Evolutionary conservation across 2,888 invertebrate species (phyloP).

Genomic region (Tachystola acroxantha): DNA sequence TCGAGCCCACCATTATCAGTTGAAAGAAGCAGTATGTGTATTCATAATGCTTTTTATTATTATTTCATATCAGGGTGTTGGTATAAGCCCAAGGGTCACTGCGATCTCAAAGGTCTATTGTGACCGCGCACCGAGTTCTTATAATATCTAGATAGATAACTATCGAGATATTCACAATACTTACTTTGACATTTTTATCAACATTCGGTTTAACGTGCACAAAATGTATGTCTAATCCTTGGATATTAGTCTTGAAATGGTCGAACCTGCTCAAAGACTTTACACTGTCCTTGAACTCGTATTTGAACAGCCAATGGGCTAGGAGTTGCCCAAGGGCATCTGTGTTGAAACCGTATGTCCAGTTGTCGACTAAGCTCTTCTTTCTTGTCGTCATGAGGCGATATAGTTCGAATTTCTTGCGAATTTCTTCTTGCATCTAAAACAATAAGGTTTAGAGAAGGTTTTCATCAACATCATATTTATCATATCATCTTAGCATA

Average conservation of each 20-base stretch:
- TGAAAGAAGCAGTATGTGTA: no score
- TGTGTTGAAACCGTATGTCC: conserved; percentile 89
- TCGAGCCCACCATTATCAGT: no score
- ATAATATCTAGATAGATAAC: no score
- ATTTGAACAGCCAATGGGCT: conserved; percentile 87
- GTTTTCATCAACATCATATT: no score
- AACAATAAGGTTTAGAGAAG: no score
- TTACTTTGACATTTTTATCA: conserved; percentile 43
- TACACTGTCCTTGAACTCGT: conserved; percentile 81
- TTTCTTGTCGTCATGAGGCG: conserved; percentile 41
- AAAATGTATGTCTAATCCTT: conserved; percentile 86
- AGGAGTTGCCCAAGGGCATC: conserved; percentile 81
- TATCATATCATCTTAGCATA: no score
- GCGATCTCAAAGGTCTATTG: no score
- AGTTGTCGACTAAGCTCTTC: conserved; percentile 78
- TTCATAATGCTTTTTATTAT: no score
- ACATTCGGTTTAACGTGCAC: conserved; percentile 81
- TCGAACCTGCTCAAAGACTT: conserved; percentile 83
- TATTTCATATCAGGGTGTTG: no score
- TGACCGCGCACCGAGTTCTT: no score
- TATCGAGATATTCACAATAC: no score
- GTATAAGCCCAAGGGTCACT: no score
- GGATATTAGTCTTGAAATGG: conserved; percentile 87
- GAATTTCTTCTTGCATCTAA: conserved; percentile 49
- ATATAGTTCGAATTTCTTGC: conserved; percentile 68